These are phyloP conservation scores for Drosophila persimilis DNA, from an alignment of 1,140 invertebrate species.

Conservation along the genomic window DNA sequence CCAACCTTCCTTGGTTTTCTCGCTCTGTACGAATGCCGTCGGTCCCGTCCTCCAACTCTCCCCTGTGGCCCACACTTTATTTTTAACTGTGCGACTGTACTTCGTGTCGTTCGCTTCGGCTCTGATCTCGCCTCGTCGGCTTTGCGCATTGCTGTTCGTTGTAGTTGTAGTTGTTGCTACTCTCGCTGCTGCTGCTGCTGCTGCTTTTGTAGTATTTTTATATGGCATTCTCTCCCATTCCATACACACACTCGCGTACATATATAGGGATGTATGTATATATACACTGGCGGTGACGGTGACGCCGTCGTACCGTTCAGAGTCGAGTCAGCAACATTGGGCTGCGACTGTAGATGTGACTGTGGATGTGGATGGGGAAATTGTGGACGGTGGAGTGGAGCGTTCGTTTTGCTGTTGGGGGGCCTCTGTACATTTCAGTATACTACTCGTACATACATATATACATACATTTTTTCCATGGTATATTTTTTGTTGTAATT, in stretches of 20 bases:
- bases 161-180: slow-evolving; percentile 31
- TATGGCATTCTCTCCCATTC: slow-evolving; percentile 68
- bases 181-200: too few species aligned
- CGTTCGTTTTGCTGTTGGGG: slow-evolving; percentile 46
- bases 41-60: slow-evolving; percentile 29
- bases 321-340: slow-evolving; percentile 67
- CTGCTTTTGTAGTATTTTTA: slow-evolving; percentile 50
- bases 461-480: slow-evolving; percentile 47
- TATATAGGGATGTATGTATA: slow-evolving; percentile 20
- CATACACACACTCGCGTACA: slow-evolving; percentile 29
- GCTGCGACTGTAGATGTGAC: slow-evolving; percentile 1
- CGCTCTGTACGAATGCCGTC: slow-evolving; percentile 32
- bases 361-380: slow-evolving; percentile 51
- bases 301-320: slow-evolving; percentile 4
- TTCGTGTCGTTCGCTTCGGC: slow-evolving; percentile 68
- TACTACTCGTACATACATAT: slow-evolving; percentile 20
- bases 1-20: slow-evolving; percentile 12
- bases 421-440: slow-evolving; percentile 50
- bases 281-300: not conserved
- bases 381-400: slow-evolving; percentile 50
- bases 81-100: slow-evolving; percentile 82
- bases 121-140: slow-evolving; percentile 38
- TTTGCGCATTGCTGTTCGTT: slow-evolving; percentile 37
- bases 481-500: slow-evolving; percentile 55
- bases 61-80: slow-evolving; percentile 67